Evolutionary conservation across 2,888 invertebrate species (phyloP).

Genomic region (Hirtodrosophila duncani): DNA sequence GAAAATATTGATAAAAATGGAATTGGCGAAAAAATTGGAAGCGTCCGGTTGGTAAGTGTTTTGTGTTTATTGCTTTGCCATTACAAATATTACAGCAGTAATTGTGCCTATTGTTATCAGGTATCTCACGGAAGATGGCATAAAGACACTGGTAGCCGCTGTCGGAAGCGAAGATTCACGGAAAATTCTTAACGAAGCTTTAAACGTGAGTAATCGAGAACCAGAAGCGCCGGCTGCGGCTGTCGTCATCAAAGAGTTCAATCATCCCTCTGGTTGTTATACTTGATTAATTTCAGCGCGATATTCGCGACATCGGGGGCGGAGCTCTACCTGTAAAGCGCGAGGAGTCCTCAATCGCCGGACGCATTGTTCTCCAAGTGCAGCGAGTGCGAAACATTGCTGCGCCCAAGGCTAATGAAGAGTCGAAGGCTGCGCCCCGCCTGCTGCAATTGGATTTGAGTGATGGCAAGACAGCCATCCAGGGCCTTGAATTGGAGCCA

Average conservation of each 20-base stretch:
- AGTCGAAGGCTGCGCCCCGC: conserved; percentile 88
- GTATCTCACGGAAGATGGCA: conserved; percentile 86
- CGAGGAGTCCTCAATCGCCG: conserved; percentile 77
- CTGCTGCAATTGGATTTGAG: conserved; percentile 90
- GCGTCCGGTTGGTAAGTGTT: conserved; percentile 84
- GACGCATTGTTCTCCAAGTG: conserved; percentile 89
- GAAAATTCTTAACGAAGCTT: conserved; percentile 82
- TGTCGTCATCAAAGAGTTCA: no score
- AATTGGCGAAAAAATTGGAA: conserved; percentile 82
- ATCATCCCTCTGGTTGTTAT: no score
- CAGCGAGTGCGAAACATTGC: conserved; percentile 92
- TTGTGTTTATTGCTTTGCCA: no score
- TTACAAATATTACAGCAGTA: background rate
- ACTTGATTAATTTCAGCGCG: conserved; percentile 75
- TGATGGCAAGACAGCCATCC: conserved; percentile 89
- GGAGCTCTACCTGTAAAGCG: conserved; percentile 85
- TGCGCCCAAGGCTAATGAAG: conserved; percentile 94
- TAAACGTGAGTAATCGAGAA: conserved; percentile 83
- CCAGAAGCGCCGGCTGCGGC: conserved; percentile 11
- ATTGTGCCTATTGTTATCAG: conserved; percentile 78
- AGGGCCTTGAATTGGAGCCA: conserved; percentile 87
- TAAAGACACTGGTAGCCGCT: conserved; percentile 82
- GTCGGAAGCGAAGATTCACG: conserved; percentile 80
- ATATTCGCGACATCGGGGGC: conserved; percentile 89
- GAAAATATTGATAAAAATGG: no score